A percentile compares a stretch with the other conserved stretches of the same genome.
Conservation (phyloP, 2,113 vertebrate species). For the Eudyptes chrysolophus region DNA sequence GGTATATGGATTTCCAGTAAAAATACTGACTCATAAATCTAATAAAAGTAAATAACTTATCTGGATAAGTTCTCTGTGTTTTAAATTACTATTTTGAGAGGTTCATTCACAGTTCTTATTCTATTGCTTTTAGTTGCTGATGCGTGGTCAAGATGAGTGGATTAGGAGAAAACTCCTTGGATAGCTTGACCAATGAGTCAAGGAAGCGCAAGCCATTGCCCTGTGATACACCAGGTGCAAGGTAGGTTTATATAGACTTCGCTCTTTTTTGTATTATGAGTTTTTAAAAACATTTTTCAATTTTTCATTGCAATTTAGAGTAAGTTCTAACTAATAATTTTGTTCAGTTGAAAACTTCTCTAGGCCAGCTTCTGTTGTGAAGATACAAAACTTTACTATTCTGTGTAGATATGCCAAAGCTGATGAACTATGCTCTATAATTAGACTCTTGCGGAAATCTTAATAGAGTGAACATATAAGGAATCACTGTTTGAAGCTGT, state of each 20-base stretch:
- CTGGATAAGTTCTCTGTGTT: background rate
- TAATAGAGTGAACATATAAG: background rate
- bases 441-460: background rate
- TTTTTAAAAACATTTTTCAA: background rate
- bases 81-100: background rate
- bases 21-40: background rate
- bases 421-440: background rate
- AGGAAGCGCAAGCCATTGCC: conserved; percentile 92
- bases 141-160: conserved; percentile 91
- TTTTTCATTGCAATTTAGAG: background rate
- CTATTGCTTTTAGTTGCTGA: conserved; percentile 82
- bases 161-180: conserved; percentile 90
- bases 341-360: background rate
- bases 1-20: background rate
- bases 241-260: conserved; percentile 69
- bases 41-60: background rate
- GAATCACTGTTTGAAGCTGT: background rate
- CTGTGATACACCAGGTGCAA: conserved; percentile 87
- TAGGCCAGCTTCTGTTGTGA: background rate
- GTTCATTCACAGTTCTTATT: background rate
- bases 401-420: background rate
- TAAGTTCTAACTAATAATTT: background rate
- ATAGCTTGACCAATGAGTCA: conserved; percentile 86
- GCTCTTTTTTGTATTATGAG: background rate
- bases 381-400: background rate